phyloP scores from a whole-genome alignment of 2,113 vertebrate species.

The Poicephalus meyeri region DNA sequence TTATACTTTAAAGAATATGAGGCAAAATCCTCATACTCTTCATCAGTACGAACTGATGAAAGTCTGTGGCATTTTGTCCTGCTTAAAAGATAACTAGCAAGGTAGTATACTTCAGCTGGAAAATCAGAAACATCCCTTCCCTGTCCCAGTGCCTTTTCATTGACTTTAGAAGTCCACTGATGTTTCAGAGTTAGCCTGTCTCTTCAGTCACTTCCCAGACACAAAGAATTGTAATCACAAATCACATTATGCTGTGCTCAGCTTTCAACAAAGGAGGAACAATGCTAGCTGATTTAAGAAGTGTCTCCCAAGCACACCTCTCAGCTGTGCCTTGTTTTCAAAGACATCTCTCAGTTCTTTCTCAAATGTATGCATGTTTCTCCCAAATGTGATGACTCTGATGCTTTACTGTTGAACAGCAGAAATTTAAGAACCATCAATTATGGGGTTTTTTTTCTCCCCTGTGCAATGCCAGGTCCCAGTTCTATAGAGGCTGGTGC shows the following conservation, averaged over 20 bases:
- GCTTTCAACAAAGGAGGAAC: slow-evolving; percentile 11
- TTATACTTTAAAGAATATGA: not conserved
- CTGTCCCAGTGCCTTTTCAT: not conserved
- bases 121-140: not conserved
- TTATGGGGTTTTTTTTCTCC: rapidly evolving
- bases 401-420: not conserved
- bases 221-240: slow-evolving; percentile 48
- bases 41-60: not conserved
- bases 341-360: not conserved
- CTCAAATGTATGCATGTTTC: not conserved
- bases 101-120: not conserved
- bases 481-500: not conserved
- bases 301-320: not conserved
- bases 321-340: not conserved
- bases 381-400: not conserved
- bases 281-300: not conserved
- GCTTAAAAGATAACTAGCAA: not conserved
- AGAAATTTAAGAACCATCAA: not conserved
- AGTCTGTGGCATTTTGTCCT: not conserved
- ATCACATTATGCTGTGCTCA: slow-evolving; percentile 36
- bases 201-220: not conserved
- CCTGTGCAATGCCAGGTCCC: not conserved
- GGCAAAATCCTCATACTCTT: not conserved
- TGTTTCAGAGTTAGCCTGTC: not conserved
- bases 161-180: not conserved